Evolutionary conservation across 2,113 vertebrate species (phyloP).

Genomic region (Synchiropus splendidus): DNA sequence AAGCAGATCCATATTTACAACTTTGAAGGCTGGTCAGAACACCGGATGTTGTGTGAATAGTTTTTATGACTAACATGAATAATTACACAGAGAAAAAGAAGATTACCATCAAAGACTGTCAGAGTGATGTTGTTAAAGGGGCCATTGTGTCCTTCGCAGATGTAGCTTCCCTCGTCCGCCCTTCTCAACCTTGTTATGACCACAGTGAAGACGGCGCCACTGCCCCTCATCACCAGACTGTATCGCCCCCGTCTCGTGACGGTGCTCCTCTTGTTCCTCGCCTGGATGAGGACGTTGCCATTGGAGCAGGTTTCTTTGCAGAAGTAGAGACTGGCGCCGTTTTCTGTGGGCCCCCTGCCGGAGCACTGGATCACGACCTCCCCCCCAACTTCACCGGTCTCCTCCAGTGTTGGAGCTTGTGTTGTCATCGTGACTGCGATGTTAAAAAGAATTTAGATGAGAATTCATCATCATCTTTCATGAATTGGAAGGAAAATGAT

Average conservation of each 20-base stretch:
- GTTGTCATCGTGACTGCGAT: no score
- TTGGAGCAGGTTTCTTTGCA: conserved; percentile 36
- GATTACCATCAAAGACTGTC: conserved; percentile 31
- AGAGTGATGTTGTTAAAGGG: conserved; percentile 30
- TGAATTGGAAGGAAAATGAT: no score
- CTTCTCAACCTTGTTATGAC: conserved; percentile 39
- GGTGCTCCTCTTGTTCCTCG: background rate
- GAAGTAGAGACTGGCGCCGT: conserved; percentile 30
- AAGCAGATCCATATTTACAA: no score
- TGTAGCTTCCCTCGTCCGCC: conserved; percentile 34
- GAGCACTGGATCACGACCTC: conserved; percentile 38
- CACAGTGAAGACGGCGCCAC: conserved; percentile 28
- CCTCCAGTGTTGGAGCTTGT: no score
- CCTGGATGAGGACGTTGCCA: conserved; percentile 12
- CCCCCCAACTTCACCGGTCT: no score
- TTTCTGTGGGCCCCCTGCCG: conserved; percentile 9
- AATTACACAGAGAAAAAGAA: background rate
- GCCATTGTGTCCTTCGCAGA: conserved; percentile 15
- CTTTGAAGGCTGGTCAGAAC: no score
- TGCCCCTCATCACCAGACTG: conserved; percentile 26
- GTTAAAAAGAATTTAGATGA: no score
- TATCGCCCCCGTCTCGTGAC: conserved; percentile 21
- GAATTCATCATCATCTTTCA: no score
- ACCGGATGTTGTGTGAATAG: no score
- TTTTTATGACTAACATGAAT: no score